Base-by-base conservation (phyloP, 2,797 vertebrate species). In the Bovichtus diacanthus region DNA sequence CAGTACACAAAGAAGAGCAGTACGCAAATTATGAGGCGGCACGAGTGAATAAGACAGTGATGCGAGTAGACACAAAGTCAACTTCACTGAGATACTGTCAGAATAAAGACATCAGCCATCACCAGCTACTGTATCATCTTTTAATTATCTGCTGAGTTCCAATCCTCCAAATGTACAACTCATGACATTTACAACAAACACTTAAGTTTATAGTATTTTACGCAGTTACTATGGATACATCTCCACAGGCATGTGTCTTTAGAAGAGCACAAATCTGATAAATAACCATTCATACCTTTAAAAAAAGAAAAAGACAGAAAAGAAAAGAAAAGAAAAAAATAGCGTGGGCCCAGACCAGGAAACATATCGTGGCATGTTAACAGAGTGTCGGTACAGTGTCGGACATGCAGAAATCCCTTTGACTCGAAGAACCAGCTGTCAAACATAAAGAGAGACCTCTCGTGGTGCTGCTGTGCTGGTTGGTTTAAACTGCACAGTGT, bases 111-210 rank as follows among this genome's bases (percentile, higher is more conserved):
- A 11, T 4, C 18, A 64, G 54, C 23, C 61, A 41, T 87, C 74
- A 88, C 85, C 93, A 95, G 94, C 88, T 92, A n/a, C n/a, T n/a
- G n/a, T n/a, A 94, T 94, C 75, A 85, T 93, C 88, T 92, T 92
- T 94, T 95, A 94, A 94, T 96, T 86, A 92, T 94, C 86, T 93
- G 91, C 84, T 84, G 82, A 88, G 91, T 90, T 93, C 94, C 93
- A 94, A 84, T 94, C 93, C 86, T 93, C 90, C 93, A 94, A 95
- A 95, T 95, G 91, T 95, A 95, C 95, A 95, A 93, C 90, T 94
- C 89, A 92, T 90, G 89, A 95, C 95, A 95, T 95, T 94, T 95
- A 95, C 94, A 95, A 94, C 95, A 94, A 92, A 94, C 93, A 95
- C 84, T 90, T 88, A 93, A 53, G 88, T 93, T 91, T 93, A 94